Base-by-base conservation (phyloP, 2,113 vertebrate genomes). In the Monarcha castaneiventris region DNA sequence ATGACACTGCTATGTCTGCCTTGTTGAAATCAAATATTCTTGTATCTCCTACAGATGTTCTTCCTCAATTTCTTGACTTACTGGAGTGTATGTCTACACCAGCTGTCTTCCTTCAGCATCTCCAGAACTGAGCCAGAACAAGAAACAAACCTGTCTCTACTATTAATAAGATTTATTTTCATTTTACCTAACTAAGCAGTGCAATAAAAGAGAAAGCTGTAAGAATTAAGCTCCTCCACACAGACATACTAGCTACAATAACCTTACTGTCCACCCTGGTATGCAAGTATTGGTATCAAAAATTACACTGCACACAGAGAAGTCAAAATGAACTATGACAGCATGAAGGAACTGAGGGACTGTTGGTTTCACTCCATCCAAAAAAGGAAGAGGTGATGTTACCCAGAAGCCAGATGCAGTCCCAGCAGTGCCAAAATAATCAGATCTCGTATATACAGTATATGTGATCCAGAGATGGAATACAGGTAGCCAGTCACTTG, bases 91-190 rank as follows among this genome's bases (percentile, higher is more conserved):
- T 87, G 74, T 58, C 91, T 90, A 46, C 15, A 85, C 69, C 89
- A 94, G 84, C 74, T 97, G 94, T 73, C 63, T 87, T 82, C 51
- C 39, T 56, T 97, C 91, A 97, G 89, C 71, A 79, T 77, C 51
- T 93, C 84, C 43, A 83, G 23, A 62, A 58, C 58, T 55, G 43
- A 91, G 74, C 54, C 75, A 89, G 58, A 82, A 43, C 5, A 4
- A 87, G 84, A 94, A 93, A 88, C 75, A 93, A 93, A 88, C 46
- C 83, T 89, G 72, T 59, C 88, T 90, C 52, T 89, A 67, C 59
- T 52, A 87, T 84, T 74, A 89, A n/a, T 59, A 89, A 93, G 59
- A 92, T 92, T 74, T 80, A 88, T 93, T 93, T 92, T 78, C 30
- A 81, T 84, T 92, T 93, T 80, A 66, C 55, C 9, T 66, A 90